Evolutionary conservation across 2,888 invertebrate genomes (phyloP), one percentile per base, ranked within the genome.

Genomic region (Rhopalosiphum nymphaeae): DNA sequence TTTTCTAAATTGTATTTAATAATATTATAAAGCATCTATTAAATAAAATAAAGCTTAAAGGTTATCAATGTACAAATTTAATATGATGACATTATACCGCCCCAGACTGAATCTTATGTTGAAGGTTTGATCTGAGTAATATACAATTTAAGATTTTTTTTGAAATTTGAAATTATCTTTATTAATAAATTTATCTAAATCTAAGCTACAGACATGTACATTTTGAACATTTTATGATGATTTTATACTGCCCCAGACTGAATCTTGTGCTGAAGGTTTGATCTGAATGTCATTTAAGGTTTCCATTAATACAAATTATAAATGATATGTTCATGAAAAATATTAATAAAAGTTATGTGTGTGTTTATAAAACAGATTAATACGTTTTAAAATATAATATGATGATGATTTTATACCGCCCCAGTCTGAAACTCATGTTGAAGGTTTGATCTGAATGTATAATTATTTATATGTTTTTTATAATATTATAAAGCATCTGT

Each of bases 371-470:
- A 44, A 44, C 44, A 44, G 44, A 44, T 44, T 44, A 44, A 44
- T 44, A n/a, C n/a, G n/a, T n/a, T n/a, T n/a, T n/a, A n/a, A n/a
- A n/a, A n/a, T n/a, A n/a, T 44, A 44, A 44, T 44, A 44, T 44
- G 11, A 49, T 49, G 49, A 49, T 49, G 49, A 49, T 13, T 13
- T 49, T 49, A 49, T 93, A 42, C 56, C 42, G 46, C 85, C 56
- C 53, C 91, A 91, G 91, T 56, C 84, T 84, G 84, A 91, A 91
- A 4, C 36, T 91, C 53, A 13, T 85, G 85, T 86, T 91, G 85
- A 57, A 86, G 44, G 86, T 86, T 85, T 57, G 21, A 49, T 49
- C 49, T 49, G 49, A 49, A 49, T 49, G 13, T 49, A 11, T 49
- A 49, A 11, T 49, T 10, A 11, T 49, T 49, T 49, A 11, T 49